These are phyloP conservation scores for Belgica antarctica DNA, from an alignment of 2,888 invertebrate species.

Conservation along the genomic window DNA sequence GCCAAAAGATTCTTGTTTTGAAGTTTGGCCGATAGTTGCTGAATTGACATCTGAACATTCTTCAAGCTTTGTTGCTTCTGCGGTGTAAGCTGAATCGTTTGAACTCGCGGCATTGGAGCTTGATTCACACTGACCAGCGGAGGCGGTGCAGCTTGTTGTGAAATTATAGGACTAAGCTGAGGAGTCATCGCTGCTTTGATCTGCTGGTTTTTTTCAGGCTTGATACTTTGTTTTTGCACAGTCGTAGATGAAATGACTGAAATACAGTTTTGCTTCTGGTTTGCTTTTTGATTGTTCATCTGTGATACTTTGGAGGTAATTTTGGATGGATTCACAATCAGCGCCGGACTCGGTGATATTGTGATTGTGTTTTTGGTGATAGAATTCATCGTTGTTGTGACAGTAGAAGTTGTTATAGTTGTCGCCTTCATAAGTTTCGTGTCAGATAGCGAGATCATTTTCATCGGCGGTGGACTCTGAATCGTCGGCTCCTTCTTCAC, in stretches of 20 bases:
- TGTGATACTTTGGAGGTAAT: neutral
- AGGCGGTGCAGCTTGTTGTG: conserved; percentile 46
- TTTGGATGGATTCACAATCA: conserved; percentile 22
- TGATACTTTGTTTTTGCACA: neutral
- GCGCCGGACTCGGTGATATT: conserved; percentile 35
- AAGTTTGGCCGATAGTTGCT: conserved; percentile 61
- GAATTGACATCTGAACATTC: conserved; percentile 68
- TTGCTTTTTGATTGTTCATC: neutral
- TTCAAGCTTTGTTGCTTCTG: conserved; percentile 69
- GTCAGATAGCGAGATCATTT: conserved; percentile 1
- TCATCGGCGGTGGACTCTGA: conserved; percentile 33
- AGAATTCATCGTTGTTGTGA: conserved; percentile 34
- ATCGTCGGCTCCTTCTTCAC: conserved; percentile 33
- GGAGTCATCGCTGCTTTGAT: conserved; percentile 13
- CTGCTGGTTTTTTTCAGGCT: conserved; percentile 1
- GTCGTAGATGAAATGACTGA: conserved; percentile 30
- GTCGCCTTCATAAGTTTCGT: conserved; percentile 31
- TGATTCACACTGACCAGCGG: conserved; percentile 48
- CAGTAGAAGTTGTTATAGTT: conserved; percentile 45
- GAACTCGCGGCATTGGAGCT: conserved; percentile 60
- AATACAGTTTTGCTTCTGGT: conserved; percentile 28
- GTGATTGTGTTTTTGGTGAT: conserved; percentile 32
- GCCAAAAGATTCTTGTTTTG: conserved; percentile 53
- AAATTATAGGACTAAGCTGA: conserved; percentile 48
- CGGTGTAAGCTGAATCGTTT: conserved; percentile 70